Percentiles rank a stretch among this genome's conserved stretches.
These are phyloP conservation scores for Excalfactoria chinensis DNA, from an alignment of 2,113 vertebrate species.

Conservation along the genomic window DNA sequence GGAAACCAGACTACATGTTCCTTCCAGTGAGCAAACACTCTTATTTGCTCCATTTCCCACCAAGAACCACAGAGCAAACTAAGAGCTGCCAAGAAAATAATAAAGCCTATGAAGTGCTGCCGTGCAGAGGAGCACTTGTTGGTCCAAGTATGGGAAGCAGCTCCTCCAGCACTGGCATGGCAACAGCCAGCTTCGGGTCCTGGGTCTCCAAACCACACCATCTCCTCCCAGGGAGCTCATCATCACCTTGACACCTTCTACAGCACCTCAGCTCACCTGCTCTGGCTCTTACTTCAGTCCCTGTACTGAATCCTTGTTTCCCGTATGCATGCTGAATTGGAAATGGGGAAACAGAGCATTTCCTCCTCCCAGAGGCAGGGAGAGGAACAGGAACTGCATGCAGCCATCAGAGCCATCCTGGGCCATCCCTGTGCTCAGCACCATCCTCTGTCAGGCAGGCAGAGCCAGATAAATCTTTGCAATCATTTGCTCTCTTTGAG, in stretches of 20 bases:
- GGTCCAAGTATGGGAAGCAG: accelerated
- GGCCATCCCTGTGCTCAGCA: conserved; percentile 33
- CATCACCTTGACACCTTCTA: neutral
- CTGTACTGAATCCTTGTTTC: accelerated
- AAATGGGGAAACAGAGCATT: neutral
- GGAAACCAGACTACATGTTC: neutral
- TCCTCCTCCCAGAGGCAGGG: neutral
- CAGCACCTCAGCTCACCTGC: neutral
- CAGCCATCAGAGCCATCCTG: neutral
- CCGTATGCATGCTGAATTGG: neutral
- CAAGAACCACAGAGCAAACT: neutral
- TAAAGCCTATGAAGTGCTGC: neutral
- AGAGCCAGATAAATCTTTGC: neutral
- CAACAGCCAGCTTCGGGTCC: neutral
- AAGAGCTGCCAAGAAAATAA: neutral
- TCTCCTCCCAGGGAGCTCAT: neutral
- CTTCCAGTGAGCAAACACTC: neutral
- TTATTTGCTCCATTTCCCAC: neutral
- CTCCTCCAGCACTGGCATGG: neutral
- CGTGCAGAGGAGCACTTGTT: neutral
- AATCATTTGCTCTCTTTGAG: conserved; percentile 52
- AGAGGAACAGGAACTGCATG: neutral
- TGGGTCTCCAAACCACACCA: neutral
- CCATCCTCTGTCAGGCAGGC: neutral
- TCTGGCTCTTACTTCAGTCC: neutral